Percentiles rank a stretch among this genome's conserved stretches.
Conservation (phyloP, 2,113 vertebrate genomes). For the Platysteira castanea region DNA sequence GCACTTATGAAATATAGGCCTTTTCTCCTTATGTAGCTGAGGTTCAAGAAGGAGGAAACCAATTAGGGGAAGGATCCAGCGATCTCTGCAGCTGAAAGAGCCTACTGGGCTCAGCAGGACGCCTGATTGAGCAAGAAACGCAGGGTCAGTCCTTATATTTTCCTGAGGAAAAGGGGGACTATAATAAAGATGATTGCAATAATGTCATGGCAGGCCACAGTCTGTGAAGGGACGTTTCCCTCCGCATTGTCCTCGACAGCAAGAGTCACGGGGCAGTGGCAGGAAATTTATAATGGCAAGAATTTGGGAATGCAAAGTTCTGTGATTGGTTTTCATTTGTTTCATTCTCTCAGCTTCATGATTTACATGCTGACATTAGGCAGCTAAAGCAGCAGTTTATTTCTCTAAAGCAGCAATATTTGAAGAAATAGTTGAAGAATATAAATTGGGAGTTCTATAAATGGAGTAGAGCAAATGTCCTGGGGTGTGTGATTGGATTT, state of each 20-base stretch:
- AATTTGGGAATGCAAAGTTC: background rate
- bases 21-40: background rate
- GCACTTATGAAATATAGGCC: conserved; percentile 16
- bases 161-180: background rate
- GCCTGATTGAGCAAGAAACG: background rate
- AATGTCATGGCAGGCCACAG: conserved; percentile 7
- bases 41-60: background rate
- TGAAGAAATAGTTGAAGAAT: background rate
- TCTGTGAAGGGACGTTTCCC: background rate
- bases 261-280: background rate
- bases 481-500: background rate
- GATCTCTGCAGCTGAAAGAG: background rate
- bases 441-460: background rate
- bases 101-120: background rate
- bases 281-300: background rate
- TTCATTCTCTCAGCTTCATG: background rate
- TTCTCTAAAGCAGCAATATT: background rate
- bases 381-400: background rate
- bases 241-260: background rate
- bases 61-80: background rate
- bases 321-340: conserved; percentile 38
- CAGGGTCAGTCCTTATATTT: background rate
- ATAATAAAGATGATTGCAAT: background rate
- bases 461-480: background rate
- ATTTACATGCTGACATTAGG: conserved; percentile 15